phyloP scores from a whole-genome alignment of 1,140 invertebrate genomes.

The Sitobion miscanthi region DNA sequence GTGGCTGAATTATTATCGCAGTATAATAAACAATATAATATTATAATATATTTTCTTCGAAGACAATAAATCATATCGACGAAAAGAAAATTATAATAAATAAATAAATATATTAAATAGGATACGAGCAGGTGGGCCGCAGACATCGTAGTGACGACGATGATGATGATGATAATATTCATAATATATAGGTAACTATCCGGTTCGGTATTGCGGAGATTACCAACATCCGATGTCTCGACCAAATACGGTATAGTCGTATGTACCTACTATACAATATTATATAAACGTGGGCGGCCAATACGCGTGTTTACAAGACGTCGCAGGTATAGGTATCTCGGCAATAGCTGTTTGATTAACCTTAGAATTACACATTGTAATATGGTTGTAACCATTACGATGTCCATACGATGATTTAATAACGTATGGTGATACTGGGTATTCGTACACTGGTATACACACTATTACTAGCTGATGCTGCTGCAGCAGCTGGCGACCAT shows the following conservation, averaged over 20 bases:
- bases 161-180: background rate
- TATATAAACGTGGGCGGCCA: background rate
- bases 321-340: background rate
- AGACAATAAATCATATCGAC: background rate
- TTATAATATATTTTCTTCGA: background rate
- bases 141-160: background rate
- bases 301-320: constrained; percentile 8
- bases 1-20: background rate
- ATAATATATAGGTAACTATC: background rate
- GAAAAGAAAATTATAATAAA: background rate
- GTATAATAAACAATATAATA: background rate
- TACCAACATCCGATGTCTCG: background rate
- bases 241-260: background rate
- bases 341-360: constrained; percentile 11
- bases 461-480: background rate
- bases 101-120: background rate
- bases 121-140: background rate
- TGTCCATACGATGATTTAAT: constrained; percentile 23
- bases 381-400: background rate
- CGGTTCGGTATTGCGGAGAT: background rate
- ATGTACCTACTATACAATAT: background rate
- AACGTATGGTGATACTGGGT: background rate
- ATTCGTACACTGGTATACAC: background rate
- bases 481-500: background rate
- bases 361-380: constrained; percentile 10